These are phyloP conservation scores for Chelon auratus DNA, from an alignment of 2,797 vertebrate species.

Conservation along the genomic window DNA sequence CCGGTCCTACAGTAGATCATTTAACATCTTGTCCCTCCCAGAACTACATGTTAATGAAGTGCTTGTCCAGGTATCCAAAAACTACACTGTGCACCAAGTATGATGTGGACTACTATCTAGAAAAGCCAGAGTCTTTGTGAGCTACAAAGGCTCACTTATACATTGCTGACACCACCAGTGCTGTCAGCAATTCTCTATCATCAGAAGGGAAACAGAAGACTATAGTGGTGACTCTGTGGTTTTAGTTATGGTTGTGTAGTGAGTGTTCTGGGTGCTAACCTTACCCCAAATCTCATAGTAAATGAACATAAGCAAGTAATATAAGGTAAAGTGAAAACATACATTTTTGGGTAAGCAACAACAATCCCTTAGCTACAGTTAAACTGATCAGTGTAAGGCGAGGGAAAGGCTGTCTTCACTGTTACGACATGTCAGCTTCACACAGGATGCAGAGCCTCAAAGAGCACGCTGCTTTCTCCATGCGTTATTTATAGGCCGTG, in stretches of 20 bases:
- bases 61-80: not conserved
- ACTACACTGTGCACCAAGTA: not conserved
- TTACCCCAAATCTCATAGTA: not conserved
- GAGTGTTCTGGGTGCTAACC: not conserved
- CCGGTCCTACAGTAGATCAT: not conserved
- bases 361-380: not conserved
- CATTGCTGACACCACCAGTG: too few relatives aligned
- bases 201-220: slow-evolving; percentile 11
- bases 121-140: not conserved
- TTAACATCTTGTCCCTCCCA: slow-evolving; percentile 4
- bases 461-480: not conserved
- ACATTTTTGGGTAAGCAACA: not conserved
- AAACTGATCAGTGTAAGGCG: too few relatives aligned
- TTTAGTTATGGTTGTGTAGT: not conserved
- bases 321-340: not conserved
- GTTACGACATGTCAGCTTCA: not conserved
- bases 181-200: not conserved
- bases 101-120: too few relatives aligned
- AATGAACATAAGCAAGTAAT: not conserved
- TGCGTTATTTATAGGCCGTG: not conserved
- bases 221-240: not conserved
- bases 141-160: slow-evolving; percentile 8
- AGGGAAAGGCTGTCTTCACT: not conserved
- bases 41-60: not conserved
- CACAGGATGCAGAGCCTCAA: slow-evolving; percentile 6